Evolutionary conservation across 2,113 vertebrate genomes (phyloP), one percentile per base, ranked within the genome.

Genomic region (Machaerirhynchus nigripectus): DNA sequence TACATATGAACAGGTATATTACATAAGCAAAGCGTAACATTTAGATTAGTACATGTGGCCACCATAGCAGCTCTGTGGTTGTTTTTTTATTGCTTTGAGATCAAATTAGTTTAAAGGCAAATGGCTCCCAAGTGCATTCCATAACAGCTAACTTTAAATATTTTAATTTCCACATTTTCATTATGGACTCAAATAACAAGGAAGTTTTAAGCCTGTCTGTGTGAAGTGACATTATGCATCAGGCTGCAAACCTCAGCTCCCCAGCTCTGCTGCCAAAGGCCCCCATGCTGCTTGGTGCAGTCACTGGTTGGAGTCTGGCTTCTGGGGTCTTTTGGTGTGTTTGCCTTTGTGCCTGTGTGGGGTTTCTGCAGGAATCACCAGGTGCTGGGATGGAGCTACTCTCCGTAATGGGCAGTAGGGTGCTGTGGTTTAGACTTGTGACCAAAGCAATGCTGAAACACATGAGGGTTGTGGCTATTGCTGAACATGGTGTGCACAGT

Each of bases 301-400:
- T 44, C 53, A n/a, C 26, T 23, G 12, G 9, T 0, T 49, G 57
- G 22, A 63, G 27, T 50, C 8, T 13, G 80, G n/a, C 11, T 52
- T 59, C 67, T 17, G 3, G 53, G 26, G 8, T 49, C 40, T 35
- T 37, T 15, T 0, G 3, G 14, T 17, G 31, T 7, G 7, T 60
- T 76, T 39, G 46, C 39, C 46, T 63, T 30, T 37, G 35, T 82
- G 65, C 46, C 39, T 28, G 15, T 53, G 27, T 27, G 26, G 23
- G 13, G 15, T 1, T 61, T 40, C 44, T 55, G 77, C 39, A 0
- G 1, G 27, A 14, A 57, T 27, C 22, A 6, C 33, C 0, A 0
- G 2, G 2, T 10, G 11, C 56, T 70, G 23, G 6, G 26, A 67
- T 33, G n/a, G 24, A 44, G 21, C 40, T 42, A 31, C 3, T 35